Conservation (phyloP, 2,797 vertebrate genomes). For the Stomatorhinus walkeri region DNA sequence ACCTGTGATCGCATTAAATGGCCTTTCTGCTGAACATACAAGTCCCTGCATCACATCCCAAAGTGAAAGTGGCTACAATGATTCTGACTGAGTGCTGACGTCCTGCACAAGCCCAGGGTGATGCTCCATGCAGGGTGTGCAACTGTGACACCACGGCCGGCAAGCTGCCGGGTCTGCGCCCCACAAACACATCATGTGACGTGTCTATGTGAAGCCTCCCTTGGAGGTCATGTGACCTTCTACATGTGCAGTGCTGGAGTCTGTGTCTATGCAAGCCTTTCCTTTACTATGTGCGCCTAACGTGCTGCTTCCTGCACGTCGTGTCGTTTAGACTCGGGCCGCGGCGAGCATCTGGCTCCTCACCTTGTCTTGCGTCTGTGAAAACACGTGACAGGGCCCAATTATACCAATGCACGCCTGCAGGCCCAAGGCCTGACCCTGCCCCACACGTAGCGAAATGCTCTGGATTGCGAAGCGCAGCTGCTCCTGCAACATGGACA, state of each 20-base stretch:
- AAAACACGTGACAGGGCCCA: slow-evolving; percentile 66
- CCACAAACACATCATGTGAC: neutral
- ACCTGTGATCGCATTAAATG: neutral
- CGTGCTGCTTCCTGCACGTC: slow-evolving; percentile 8
- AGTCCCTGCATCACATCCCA: neutral
- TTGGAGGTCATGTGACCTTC: neutral
- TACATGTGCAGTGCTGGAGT: neutral
- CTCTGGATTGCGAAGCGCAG: neutral
- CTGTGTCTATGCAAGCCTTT: neutral
- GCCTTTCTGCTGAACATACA: neutral
- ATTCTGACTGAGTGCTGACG: neutral
- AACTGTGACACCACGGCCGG: neutral
- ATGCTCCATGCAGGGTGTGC: neutral
- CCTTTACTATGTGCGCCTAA: neutral
- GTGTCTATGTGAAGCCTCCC: neutral
- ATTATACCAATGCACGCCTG: slow-evolving; percentile 48
- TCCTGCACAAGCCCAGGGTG: neutral
- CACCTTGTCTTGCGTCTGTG: slow-evolving; percentile 73
- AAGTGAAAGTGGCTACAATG: neutral
- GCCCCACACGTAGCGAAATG: slow-evolving; percentile 22
- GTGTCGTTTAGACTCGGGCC: slow-evolving; percentile 44
- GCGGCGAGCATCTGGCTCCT: slow-evolving; percentile 61
- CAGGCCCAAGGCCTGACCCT: slow-evolving; percentile 22
- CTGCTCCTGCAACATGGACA: neutral
- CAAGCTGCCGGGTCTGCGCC: neutral